Percentiles rank a stretch among this genome's conserved stretches.
These are phyloP conservation scores for Yponomeuta cagnagella DNA, from an alignment of 2,888 invertebrate species.

Conservation along the genomic window DNA sequence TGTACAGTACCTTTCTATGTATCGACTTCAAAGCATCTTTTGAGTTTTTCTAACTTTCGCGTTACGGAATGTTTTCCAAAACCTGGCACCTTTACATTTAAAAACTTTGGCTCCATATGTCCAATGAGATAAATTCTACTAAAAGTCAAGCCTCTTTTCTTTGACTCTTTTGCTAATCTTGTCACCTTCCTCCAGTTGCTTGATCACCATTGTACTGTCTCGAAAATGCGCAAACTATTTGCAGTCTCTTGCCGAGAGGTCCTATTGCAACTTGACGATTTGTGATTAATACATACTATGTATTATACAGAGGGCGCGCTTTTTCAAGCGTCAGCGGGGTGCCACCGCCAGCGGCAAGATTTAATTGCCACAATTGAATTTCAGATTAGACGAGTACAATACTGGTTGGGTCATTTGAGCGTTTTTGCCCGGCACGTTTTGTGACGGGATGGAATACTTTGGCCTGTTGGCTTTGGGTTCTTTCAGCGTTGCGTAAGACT, in stretches of 20 bases:
- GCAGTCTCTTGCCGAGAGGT: neutral
- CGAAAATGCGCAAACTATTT: neutral
- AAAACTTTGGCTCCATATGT: no score
- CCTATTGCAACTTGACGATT: neutral
- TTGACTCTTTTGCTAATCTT: no score
- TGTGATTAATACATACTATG: neutral
- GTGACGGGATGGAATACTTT: neutral
- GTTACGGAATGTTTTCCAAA: no score
- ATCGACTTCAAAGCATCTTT: no score
- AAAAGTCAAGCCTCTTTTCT: no score
- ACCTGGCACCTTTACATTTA: no score
- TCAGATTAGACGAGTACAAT: conserved; percentile 28
- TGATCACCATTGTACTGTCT: no score
- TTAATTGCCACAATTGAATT: conserved; percentile 46
- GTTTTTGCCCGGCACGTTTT: conserved; percentile 10
- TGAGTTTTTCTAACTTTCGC: no score
- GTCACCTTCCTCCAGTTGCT: no score
- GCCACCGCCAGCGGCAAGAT: conserved; percentile 32
- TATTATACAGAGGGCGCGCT: neutral
- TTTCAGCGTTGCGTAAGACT: neutral
- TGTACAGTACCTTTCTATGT: no score
- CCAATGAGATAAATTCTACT: no score
- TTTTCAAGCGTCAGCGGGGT: conserved; percentile 33
- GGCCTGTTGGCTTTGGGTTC: neutral
- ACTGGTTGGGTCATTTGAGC: conserved; percentile 12